Base-by-base conservation (phyloP, 2,113 vertebrate genomes). In the Aegithalos caudatus region DNA sequence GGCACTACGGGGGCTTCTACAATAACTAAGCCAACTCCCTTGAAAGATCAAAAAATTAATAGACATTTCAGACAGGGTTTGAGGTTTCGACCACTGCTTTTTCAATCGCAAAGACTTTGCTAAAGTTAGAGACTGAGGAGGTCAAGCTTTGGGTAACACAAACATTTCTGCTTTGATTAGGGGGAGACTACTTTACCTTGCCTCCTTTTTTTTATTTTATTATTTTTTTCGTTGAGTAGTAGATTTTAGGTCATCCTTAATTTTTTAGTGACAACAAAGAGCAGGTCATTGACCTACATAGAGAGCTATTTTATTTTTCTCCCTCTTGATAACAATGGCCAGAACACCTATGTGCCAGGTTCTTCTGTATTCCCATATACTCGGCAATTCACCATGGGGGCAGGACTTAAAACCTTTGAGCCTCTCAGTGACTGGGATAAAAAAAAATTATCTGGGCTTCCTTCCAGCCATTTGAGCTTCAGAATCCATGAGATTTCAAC, bases 201-300 rank as follows among this genome's bases (percentile, higher is more conserved):
- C 90, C 66, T 85, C 44, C 90, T 64, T 83, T 90, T 93, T 96
- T 92, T 87, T 66, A 61, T 91, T 76, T 86, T 80, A 40, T 77
- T 67, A 16, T 90, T 93, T 97, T 97, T 92, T 87, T 77, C 40
- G 35, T 94, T 71, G 95, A 97, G 96, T 94, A 97, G 96, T 95
- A 88, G 97, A 98, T 97, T 98, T 97, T 97, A 98, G 98, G 97
- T 97, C 98, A 98, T 97, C 97, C 97, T 98, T 98, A 97, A 98
- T 97, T 97, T 98, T 98, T 97, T 95, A 96, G 96, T 96, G 93
- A 86, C 95, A 97, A 96, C 95, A 97, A 96, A 96, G 94, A 97
- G 96, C 96, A 96, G 98, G 98, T 98, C 97, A 92, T 95, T 97
- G 98, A 98, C 98, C 98, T 98, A 98, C 97, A 98, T 97, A 97